Evolutionary conservation across 2,113 vertebrate species (phyloP).

Genomic region (Diglossa brunneiventris): DNA sequence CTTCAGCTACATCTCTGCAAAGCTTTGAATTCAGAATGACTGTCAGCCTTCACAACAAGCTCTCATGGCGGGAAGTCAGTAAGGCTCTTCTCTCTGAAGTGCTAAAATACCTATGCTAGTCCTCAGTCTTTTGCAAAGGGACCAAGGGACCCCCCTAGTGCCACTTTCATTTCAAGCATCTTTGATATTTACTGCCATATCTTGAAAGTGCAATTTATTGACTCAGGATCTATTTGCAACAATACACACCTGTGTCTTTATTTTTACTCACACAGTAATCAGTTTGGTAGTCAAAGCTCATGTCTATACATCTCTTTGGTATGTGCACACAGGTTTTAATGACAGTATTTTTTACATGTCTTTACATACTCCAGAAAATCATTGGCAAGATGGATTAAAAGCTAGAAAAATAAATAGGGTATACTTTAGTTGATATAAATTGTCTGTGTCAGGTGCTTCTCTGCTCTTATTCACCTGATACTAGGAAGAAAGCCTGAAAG

Average conservation of each 20-base stretch:
- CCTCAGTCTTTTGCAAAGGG: not conserved
- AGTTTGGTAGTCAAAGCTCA: not conserved
- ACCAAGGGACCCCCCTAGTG: not conserved
- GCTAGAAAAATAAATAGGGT: not conserved
- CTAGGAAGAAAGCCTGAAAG: not conserved
- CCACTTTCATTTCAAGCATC: not conserved
- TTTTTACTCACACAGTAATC: not conserved
- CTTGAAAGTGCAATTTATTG: not conserved
- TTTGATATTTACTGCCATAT: not conserved
- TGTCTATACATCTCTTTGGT: not conserved
- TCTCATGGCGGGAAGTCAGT: not conserved
- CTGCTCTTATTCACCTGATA: not conserved
- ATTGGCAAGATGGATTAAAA: not conserved
- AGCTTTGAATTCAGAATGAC: not conserved
- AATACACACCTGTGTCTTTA: not conserved
- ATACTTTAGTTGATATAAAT: not conserved
- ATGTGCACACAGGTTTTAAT: not conserved
- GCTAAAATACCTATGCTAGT: not conserved
- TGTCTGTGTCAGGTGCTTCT: not conserved
- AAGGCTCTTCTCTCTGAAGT: not conserved
- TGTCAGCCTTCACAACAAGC: fast-evolving
- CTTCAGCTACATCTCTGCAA: not conserved
- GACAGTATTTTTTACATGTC: not conserved
- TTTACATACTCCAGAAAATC: not conserved
- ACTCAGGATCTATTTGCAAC: not conserved